A percentile compares a stretch with the other conserved stretches of the same genome.
Evolutionary conservation across 1,140 invertebrate species (phyloP).

Genomic region (Gryllus bimaculatus): DNA sequence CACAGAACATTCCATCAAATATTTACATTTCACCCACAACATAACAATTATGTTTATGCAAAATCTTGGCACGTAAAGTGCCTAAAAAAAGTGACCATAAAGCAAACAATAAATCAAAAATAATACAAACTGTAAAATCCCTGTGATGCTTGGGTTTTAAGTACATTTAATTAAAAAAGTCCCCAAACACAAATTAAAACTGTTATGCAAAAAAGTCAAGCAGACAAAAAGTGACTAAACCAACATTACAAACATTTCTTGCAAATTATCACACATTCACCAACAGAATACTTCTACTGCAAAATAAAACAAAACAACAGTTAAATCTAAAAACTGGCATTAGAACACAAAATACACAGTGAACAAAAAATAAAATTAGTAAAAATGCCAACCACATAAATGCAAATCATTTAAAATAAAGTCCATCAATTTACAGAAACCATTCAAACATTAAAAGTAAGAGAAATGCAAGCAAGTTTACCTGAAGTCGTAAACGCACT

Average conservation of each 20-base stretch:
- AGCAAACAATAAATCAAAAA: neutral
- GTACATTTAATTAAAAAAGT: too few relatives aligned
- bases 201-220: neutral
- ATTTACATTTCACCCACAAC: neutral
- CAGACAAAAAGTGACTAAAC: neutral
- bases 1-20: neutral
- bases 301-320: neutral
- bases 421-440: neutral
- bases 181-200: neutral
- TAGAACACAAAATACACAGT: neutral
- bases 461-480: constrained; percentile 31
- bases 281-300: neutral
- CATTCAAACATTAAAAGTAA: neutral
- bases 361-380: constrained; percentile 2
- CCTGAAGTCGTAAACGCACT: constrained; percentile 90
- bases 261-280: neutral
- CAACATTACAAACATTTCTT: neutral
- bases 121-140: neutral
- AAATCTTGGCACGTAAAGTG: neutral
- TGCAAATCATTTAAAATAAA: neutral
- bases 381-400: neutral
- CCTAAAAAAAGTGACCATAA: too few relatives aligned
- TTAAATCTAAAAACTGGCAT: neutral
- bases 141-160: too few relatives aligned
- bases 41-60: neutral